Conservation (phyloP, 2,888 invertebrate genomes). For the Oxyscelio sp. region DNA sequence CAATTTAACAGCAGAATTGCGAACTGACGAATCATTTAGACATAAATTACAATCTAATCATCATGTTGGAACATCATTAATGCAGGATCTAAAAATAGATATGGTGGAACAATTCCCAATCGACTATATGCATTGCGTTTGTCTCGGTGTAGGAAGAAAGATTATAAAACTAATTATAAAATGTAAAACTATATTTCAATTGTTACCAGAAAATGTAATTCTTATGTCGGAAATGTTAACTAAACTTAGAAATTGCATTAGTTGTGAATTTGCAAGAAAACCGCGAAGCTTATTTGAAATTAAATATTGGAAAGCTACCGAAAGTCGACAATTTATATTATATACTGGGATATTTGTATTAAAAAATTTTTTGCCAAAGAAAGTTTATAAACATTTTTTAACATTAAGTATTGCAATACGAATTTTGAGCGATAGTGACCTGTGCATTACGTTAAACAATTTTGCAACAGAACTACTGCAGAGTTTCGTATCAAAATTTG, state of each 20-base stretch:
- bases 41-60: neutral
- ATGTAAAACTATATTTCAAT: neutral
- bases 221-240: neutral
- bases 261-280: neutral
- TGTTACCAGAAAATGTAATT: neutral
- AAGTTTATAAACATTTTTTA: too few relatives aligned
- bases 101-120: neutral
- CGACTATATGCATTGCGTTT: too few relatives aligned
- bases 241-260: neutral
- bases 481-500: neutral
- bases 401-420: too few relatives aligned
- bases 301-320: neutral
- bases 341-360: neutral
- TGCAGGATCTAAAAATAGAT: neutral
- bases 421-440: neutral
- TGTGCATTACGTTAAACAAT: neutral
- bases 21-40: constrained; percentile 5
- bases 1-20: neutral
- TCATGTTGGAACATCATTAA: neutral
- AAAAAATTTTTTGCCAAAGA: too few relatives aligned
- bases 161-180: neutral
- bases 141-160: too few relatives aligned
- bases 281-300: neutral
- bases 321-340: constrained; percentile 1
- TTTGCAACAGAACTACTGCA: neutral